Evolutionary conservation across 2,888 invertebrate species (phyloP), one percentile per base, ranked within the genome.

Genomic region (Danaus chrysippus): DNA sequence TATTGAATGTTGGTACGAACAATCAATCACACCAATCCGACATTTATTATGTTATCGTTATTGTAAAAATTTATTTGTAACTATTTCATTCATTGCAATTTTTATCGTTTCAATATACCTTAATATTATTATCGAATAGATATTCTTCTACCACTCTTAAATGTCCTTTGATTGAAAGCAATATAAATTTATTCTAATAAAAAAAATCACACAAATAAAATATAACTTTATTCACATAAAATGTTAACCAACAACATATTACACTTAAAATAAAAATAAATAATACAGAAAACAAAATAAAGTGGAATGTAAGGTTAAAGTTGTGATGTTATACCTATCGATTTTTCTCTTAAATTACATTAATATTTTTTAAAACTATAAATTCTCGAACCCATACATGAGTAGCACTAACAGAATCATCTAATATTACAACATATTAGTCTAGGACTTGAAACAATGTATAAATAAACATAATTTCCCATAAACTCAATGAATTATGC

Each of bases 231-330:
- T 43, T 34, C 23, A 58, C 62, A 53, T 61, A 63, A 63, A 58
- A 61, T 57, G 58, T 52, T 42, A 56, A 34, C 34, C 23, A 23
- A 10, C 17, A 57, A 59, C 41, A 42, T 53, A 58, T 49, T 42
- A 46, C 15, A 15, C 42, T 34, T 42, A 56, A 44, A 58, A 57
- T 42, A 54, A 64, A 55, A 55, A 58, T 56, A 59, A 67, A 42
- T 63, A 64, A 62, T 62, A 69, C 67, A 43, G 52, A 67, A 66
- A 65, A 61, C 53, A 66, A 67, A 63, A 56, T 55, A 61, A 67
- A 66, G 78, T 84, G 86, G 86, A 86, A 86, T 86, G 86, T 83
- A 70, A 66, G 71, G 74, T 65, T 74, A 72, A 76, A 75, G 75
- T 58, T 76, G 78, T 79, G 79, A 81, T 79, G 72, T 71, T 71